phyloP scores from a whole-genome alignment of 2,888 invertebrate genomes.

The Himalopsyche tibetana region DNA sequence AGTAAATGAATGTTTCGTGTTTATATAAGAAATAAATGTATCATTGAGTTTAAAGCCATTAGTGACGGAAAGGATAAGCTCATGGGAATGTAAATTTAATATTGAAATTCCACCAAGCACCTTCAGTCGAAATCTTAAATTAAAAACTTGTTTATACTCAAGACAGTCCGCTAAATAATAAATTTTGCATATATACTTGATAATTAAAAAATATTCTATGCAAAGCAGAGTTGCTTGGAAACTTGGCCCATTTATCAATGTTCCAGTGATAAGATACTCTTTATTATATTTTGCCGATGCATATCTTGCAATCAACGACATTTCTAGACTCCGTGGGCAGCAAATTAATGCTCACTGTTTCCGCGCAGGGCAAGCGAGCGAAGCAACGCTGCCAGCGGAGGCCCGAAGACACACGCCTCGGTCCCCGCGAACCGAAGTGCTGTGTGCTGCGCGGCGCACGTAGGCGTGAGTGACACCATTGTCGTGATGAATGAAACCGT shows the following conservation, averaged over 20 bases:
- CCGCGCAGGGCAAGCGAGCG: not conserved
- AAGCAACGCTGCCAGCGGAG: conserved; percentile 27
- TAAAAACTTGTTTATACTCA: too few species aligned
- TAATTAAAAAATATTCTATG: not conserved
- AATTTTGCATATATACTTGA: not conserved
- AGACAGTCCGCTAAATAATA: too few species aligned
- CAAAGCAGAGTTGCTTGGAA: too few species aligned
- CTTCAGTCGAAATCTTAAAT: too few species aligned
- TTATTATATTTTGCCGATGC: not conserved
- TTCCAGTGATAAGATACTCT: not conserved
- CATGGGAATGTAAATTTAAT: too few species aligned
- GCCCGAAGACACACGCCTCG: conserved; percentile 43
- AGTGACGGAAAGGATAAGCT: too few species aligned
- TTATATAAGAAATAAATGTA: too few species aligned
- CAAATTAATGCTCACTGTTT: not conserved
- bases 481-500: conserved; percentile 20
- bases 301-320: conserved; percentile 7
- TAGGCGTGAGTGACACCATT: conserved; percentile 15
- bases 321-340: conserved; percentile 21
- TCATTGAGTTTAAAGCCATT: too few species aligned
- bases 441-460: not conserved
- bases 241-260: too few species aligned
- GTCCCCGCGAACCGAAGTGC: not conserved
- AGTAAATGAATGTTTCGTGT: too few species aligned
- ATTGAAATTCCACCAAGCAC: too few species aligned